A percentile compares a stretch with the other conserved stretches of the same genome.
Conservation (phyloP, 2,888 invertebrate species). For the Diachrysia chrysitis region DNA sequence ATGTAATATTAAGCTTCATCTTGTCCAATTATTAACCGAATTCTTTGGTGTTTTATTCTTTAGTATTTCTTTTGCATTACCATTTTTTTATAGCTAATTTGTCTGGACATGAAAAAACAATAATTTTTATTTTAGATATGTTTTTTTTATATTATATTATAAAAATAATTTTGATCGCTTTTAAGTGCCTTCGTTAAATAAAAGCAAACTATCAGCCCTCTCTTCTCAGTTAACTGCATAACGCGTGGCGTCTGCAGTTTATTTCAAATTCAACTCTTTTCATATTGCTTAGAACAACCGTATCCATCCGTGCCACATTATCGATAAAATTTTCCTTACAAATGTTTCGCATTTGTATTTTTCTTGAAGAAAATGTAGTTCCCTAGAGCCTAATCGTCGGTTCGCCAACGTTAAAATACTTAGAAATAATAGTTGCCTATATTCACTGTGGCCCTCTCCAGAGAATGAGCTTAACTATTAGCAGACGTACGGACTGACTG, state of each 20-base stretch:
- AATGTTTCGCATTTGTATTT: conserved; percentile 30
- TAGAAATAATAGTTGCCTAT: conserved; percentile 42
- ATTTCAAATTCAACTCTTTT: neutral
- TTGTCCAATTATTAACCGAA: too few species aligned
- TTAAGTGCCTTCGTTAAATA: too few species aligned
- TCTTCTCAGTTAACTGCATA: neutral
- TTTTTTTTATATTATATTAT: too few species aligned
- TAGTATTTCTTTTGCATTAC: too few species aligned
- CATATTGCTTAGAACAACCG: conserved; percentile 8
- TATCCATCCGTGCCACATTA: neutral
- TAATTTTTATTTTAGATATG: too few species aligned
- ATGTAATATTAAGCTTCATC: too few species aligned
- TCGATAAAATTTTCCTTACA: conserved; percentile 37
- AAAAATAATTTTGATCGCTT: too few species aligned
- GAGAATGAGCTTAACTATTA: conserved; percentile 43
- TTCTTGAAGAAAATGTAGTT: conserved; percentile 42
- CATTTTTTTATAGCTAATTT: too few species aligned
- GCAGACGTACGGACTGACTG: conserved; percentile 20
- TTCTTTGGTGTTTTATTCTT: too few species aligned
- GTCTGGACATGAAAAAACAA: too few species aligned
- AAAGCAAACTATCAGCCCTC: neutral
- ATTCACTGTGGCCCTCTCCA: conserved; percentile 31
- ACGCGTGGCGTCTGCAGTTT: conserved; percentile 6
- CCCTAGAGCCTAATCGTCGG: conserved; percentile 42
- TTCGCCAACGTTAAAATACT: conserved; percentile 49